These are phyloP conservation scores for Diaphora mendica DNA, from an alignment of 2,888 invertebrate genomes.

Conservation along the genomic window DNA sequence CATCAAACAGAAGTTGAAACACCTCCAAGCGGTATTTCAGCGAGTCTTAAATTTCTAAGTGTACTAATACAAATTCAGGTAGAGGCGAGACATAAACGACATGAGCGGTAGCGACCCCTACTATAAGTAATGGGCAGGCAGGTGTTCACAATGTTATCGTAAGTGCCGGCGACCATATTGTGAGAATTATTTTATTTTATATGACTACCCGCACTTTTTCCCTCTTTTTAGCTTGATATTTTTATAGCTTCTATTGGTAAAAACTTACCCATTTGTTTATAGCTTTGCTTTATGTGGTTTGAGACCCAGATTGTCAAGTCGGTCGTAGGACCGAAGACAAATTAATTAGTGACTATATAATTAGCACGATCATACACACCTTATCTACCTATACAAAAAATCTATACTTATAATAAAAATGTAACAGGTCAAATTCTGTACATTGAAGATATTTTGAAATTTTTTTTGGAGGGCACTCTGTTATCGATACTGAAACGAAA, in stretches of 20 bases:
- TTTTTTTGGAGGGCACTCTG: no score
- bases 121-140: conserved; percentile 49
- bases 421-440: no score
- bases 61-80: conserved; percentile 44
- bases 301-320: no score
- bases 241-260: conserved; percentile 32
- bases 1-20: not conserved
- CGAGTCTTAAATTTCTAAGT: conserved; percentile 8
- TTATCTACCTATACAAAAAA: no score
- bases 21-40: not conserved
- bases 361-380: no score
- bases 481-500: no score
- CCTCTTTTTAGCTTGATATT: conserved; percentile 26
- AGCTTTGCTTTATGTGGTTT: no score
- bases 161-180: conserved; percentile 46
- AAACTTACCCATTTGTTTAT: conserved; percentile 13
- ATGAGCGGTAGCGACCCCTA: conserved; percentile 41
- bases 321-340: no score
- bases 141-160: conserved; percentile 45
- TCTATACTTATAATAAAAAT: no score
- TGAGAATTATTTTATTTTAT: conserved; percentile 50
- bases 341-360: no score
- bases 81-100: conserved; percentile 24
- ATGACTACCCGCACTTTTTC: conserved; percentile 27
- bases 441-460: no score